Percentiles rank a stretch among this genome's conserved stretches.
phyloP scores from a whole-genome alignment of 2,888 invertebrate species.

The Carterocephalus palaemon region DNA sequence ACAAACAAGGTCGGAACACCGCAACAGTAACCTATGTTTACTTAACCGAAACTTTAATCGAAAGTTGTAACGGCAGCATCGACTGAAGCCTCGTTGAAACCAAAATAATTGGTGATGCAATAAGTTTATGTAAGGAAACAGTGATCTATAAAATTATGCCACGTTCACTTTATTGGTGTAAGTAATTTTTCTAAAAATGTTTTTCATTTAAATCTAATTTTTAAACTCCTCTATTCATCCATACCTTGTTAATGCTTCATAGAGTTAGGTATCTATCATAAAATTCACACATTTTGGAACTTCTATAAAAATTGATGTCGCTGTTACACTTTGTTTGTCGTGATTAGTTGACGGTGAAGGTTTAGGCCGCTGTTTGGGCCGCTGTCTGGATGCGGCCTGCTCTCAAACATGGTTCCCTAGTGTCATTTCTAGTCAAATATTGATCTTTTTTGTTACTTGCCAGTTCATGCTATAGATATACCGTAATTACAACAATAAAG shows the following conservation, averaged over 20 bases:
- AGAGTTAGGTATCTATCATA: constrained; percentile 53
- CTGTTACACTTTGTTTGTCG: constrained; percentile 46
- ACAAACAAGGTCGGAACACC: too few species aligned
- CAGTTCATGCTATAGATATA: constrained; percentile 78
- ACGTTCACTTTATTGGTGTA: constrained; percentile 45
- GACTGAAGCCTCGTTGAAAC: constrained; percentile 39
- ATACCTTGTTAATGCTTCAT: constrained; percentile 59
- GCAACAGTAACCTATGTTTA: too few species aligned
- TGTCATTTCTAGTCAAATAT: constrained; percentile 68
- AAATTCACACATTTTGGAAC: constrained; percentile 51
- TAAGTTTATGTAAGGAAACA: constrained; percentile 47
- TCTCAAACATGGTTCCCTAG: constrained; percentile 69
- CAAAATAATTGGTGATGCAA: constrained; percentile 48
- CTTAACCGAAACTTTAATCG: too few species aligned
- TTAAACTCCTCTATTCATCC: constrained; percentile 46
- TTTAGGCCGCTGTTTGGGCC: constrained; percentile 52
- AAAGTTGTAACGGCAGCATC: too few species aligned
- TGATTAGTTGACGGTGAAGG: constrained; percentile 43
- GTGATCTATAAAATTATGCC: constrained; percentile 50
- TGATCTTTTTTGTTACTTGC: constrained; percentile 73
- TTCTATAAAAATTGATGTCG: constrained; percentile 56
- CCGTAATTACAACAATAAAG: constrained; percentile 77
- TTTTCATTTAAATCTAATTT: constrained; percentile 43
- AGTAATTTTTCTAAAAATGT: constrained; percentile 51
- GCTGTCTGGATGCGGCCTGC: constrained; percentile 59